phyloP scores from a whole-genome alignment of 2,113 vertebrate species.

The Ibidorhyncha struthersii region DNA sequence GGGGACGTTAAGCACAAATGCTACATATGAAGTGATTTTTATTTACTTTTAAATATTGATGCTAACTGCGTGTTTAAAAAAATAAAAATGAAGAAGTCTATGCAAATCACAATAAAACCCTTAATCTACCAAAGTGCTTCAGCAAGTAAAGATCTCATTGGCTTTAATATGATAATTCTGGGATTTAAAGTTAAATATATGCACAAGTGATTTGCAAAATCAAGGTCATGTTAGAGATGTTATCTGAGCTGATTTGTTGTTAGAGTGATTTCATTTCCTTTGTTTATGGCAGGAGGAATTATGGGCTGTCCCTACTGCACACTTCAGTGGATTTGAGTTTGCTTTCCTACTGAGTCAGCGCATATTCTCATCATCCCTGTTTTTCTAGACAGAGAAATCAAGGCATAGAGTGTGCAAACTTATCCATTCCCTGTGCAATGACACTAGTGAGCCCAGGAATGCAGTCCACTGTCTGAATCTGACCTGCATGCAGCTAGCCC shows the following conservation, averaged over 20 bases:
- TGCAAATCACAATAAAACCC: background rate
- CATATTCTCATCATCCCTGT: background rate
- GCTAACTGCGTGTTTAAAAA: background rate
- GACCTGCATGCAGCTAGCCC: background rate
- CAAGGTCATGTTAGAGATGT: background rate
- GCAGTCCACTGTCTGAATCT: background rate
- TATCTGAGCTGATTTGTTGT: background rate
- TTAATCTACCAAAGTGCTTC: background rate
- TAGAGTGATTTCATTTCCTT: background rate
- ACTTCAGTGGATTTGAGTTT: background rate
- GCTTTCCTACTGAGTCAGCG: background rate
- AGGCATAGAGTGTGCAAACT: background rate
- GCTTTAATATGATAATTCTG: background rate
- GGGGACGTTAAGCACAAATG: background rate
- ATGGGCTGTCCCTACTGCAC: background rate
- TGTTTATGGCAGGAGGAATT: background rate
- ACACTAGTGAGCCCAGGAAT: background rate
- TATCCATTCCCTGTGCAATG: background rate
- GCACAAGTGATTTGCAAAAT: background rate
- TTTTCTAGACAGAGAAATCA: background rate
- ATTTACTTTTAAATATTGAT: background rate
- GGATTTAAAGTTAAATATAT: background rate
- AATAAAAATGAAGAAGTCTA: background rate
- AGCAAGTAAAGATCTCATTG: background rate
- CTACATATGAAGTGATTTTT: background rate